Conservation (phyloP, 1,140 invertebrate genomes). For the Theocolax elegans region DNA sequence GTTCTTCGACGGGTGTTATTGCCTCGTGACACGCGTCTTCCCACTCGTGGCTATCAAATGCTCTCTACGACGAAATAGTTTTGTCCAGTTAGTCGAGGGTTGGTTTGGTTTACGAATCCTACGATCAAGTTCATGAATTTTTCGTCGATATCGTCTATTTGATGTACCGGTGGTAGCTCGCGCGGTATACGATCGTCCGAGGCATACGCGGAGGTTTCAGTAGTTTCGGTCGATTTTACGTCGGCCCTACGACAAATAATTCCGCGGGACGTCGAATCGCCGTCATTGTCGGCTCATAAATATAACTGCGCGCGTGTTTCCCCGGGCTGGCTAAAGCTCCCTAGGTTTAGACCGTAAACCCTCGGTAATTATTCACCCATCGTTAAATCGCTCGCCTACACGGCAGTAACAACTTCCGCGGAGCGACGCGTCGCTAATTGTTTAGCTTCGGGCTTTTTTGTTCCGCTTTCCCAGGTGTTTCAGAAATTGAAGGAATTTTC, state of each 20-base stretch:
- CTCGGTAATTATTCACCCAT: constrained; percentile 64
- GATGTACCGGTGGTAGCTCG: constrained; percentile 17
- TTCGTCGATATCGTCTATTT: constrained; percentile 32
- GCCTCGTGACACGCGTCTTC: constrained; percentile 51
- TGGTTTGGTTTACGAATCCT: too few species aligned
- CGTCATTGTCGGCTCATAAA: constrained; percentile 57
- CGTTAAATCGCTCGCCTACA: constrained; percentile 63
- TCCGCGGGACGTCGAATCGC: constrained; percentile 42
- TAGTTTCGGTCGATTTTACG: constrained; percentile 13
- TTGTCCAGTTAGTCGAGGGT: too few species aligned
- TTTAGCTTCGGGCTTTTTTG: constrained; percentile 40
- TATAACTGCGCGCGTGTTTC: constrained; percentile 48
- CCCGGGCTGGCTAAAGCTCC: constrained; percentile 44
- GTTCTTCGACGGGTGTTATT: constrained; percentile 54
- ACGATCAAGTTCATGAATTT: too few species aligned
- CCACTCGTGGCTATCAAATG: constrained; percentile 48
- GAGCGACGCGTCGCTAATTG: constrained; percentile 47
- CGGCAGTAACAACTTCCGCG: constrained; percentile 58
- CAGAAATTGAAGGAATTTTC: neutral
- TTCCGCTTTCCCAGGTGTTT: neutral
- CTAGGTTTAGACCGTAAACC: constrained; percentile 59
- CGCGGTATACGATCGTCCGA: neutral
- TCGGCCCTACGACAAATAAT: constrained; percentile 46
- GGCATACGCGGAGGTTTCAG: neutral
- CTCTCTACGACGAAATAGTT: too few species aligned